phyloP scores from a whole-genome alignment of 53 echinoderm and acorn worm genomes.

The Antedon mediterranea region DNA sequence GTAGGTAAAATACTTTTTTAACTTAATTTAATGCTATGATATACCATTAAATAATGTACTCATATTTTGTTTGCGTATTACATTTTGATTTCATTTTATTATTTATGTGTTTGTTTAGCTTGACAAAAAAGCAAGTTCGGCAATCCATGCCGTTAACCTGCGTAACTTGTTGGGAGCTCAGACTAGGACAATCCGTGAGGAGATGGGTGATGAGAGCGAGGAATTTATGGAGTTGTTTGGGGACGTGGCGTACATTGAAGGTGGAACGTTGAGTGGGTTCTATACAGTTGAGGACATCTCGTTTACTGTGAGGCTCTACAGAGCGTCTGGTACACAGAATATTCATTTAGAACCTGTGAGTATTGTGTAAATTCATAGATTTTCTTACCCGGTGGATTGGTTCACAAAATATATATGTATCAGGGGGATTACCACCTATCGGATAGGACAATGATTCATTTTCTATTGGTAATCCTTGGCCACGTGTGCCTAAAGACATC shows the following conservation, averaged over 20 bases:
- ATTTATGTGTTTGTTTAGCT: slow-evolving; percentile 23
- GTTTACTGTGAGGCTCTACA: slow-evolving; percentile 56
- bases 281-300: slow-evolving; percentile 61
- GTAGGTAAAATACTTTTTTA: no score
- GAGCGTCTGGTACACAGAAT: slow-evolving; percentile 72
- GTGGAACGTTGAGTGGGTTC: slow-evolving; percentile 89
- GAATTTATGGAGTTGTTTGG: slow-evolving; percentile 83
- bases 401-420: no score
- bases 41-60: neutral
- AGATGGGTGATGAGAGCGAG: slow-evolving; percentile 83
- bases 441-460: no score
- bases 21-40: no score
- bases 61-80: neutral
- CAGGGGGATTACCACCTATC: no score
- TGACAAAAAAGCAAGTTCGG: slow-evolving; percentile 94
- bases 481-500: no score
- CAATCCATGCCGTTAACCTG: slow-evolving; percentile 94
- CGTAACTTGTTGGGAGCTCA: slow-evolving; percentile 66
- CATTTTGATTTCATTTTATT: neutral
- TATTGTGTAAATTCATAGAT: slow-evolving; percentile 1
- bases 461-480: no score
- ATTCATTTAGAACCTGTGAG: slow-evolving; percentile 88
- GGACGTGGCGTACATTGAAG: slow-evolving; percentile 82
- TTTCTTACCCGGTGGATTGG: no score
- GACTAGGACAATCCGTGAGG: slow-evolving; percentile 75